These are phyloP conservation scores for Trissolcus japonicus DNA, from an alignment of 2,888 invertebrate genomes.

Conservation along the genomic window DNA sequence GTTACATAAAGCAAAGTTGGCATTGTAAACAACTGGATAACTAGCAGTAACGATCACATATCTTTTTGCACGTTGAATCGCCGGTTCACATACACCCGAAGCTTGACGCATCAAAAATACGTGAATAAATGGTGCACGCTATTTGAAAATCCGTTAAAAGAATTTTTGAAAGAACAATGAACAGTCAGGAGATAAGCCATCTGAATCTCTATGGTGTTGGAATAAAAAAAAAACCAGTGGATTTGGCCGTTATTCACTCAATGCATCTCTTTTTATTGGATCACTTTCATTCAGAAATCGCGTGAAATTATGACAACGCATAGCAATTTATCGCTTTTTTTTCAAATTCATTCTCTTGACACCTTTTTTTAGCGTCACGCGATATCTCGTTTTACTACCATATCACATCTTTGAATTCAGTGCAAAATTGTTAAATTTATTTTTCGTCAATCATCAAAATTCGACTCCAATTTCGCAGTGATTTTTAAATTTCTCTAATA, in stretches of 20 bases:
- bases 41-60: conserved; percentile 36
- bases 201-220: conserved; percentile 6
- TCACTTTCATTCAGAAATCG: conserved; percentile 17
- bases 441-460: no score
- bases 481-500: no score
- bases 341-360: conserved; percentile 14
- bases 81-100: conserved; percentile 3
- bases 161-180: conserved; percentile 18
- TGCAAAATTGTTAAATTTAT: no score
- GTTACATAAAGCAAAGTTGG: conserved; percentile 51
- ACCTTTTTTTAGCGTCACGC: conserved; percentile 3
- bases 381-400: no score
- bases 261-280: conserved; percentile 1
- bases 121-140: conserved; percentile 13
- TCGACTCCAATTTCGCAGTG: no score
- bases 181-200: conserved; percentile 7
- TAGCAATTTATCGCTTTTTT: background rate
- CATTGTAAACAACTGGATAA: conserved; percentile 55
- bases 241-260: background rate
- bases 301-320: conserved; percentile 12
- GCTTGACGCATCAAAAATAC: conserved; percentile 10
- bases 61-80: conserved; percentile 28
- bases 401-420: no score
- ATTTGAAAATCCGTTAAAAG: conserved; percentile 13
- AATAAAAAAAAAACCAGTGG: conserved; percentile 1